Percentiles rank a stretch among this genome's conserved stretches.
These are phyloP conservation scores for Lutjanus campechanus DNA, from an alignment of 2,797 vertebrate species.

Conservation along the genomic window DNA sequence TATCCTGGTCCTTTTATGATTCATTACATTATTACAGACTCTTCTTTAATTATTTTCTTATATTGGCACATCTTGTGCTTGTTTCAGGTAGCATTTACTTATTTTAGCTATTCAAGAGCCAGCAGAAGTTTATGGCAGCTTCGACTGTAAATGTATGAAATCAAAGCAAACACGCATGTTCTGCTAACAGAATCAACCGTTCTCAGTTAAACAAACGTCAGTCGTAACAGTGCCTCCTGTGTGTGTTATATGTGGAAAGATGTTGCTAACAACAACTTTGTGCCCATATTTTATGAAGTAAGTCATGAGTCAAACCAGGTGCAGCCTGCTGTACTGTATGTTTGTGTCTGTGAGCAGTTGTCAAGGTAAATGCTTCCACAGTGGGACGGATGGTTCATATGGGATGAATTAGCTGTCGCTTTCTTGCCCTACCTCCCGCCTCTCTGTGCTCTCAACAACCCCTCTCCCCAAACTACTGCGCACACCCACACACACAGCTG, in stretches of 20 bases:
- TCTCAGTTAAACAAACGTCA: neutral
- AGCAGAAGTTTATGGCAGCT: neutral
- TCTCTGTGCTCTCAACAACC: constrained; percentile 17
- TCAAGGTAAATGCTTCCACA: constrained; percentile 50
- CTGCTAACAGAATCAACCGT: neutral
- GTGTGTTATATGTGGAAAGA: constrained; percentile 1
- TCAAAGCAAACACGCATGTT: neutral
- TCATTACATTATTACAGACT: too few relatives aligned
- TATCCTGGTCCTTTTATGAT: too few relatives aligned
- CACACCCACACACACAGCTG: constrained; percentile 2
- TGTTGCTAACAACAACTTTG: constrained; percentile 4
- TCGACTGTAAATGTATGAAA: neutral
- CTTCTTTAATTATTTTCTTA: neutral
- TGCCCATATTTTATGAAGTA: neutral
- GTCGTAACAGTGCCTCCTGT: neutral
- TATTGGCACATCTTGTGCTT: neutral
- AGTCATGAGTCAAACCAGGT: constrained; percentile 27
- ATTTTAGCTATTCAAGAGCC: neutral
- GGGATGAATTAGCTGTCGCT: constrained; percentile 43
- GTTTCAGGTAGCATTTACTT: neutral
- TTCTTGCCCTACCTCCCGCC: constrained; percentile 20
- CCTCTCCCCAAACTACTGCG: neutral
- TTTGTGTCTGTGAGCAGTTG: constrained; percentile 29
- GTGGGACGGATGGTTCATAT: constrained; percentile 33
- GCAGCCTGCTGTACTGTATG: constrained; percentile 4